Conservation (phyloP, 92 coral and sea anemone genomes). For the Epizoanthus scotinus region DNA sequence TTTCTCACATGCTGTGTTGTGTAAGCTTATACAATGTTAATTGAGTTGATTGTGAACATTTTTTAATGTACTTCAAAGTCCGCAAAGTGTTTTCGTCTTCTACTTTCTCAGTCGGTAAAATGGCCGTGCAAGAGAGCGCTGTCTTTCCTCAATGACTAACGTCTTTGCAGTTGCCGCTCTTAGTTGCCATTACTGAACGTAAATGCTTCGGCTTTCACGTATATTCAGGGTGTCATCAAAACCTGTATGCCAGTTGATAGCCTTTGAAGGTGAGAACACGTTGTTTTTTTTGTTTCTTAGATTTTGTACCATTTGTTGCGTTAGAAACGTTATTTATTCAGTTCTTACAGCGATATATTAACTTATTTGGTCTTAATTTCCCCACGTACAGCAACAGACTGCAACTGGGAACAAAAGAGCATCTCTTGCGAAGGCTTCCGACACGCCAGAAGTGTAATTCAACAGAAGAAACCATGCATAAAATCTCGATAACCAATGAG, state of each 20-base stretch:
- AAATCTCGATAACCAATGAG: slow-evolving; percentile 32
- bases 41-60: slow-evolving; percentile 3
- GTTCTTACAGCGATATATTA: not conserved
- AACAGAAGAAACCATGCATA: slow-evolving; percentile 13
- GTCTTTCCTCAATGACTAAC: not conserved
- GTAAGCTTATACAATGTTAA: not conserved
- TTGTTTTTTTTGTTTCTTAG: not conserved
- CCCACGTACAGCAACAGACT: no score
- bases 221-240: no score
- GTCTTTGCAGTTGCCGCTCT: no score
- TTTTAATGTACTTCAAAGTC: slow-evolving; percentile 10
- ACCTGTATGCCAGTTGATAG: no score
- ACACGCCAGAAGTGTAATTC: not conserved
- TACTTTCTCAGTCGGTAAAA: not conserved
- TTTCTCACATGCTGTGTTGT: not conserved
- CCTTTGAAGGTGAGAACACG: not conserved
- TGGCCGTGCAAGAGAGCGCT: not conserved
- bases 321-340: not conserved
- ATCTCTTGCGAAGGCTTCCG: not conserved
- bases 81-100: not conserved
- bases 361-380: not conserved
- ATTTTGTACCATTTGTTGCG: not conserved
- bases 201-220: no score
- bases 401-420: no score
- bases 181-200: not conserved